Base-by-base conservation (phyloP, 1,140 invertebrate species). In the Diorhabda elongata region DNA sequence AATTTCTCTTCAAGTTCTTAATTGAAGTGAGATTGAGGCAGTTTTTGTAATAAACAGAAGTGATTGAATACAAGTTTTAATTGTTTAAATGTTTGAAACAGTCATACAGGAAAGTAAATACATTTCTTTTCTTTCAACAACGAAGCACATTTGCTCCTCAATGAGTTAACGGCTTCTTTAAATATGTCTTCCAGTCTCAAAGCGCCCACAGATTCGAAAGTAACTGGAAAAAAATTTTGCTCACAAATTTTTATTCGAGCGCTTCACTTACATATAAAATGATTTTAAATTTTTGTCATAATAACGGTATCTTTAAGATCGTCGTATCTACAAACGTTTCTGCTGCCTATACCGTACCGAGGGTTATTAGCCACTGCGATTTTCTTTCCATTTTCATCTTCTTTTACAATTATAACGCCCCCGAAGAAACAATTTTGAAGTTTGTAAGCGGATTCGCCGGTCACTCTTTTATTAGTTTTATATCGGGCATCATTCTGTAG, bases 361-460 rank as follows among this genome's bases (percentile, higher is more conserved):
- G 96, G 85, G 84, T 97, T 88, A 71, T 87, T 89, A 0, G 99
- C 94, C 78, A 85, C 87, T 1, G 97, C 97, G 63, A 85, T 80
- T 64, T 87, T 88, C 77, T 90, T 87, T 43, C 87, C 84, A 71
- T 87, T 85, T 67, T 87, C 81, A 64, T 75, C 71, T 44, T 70
- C 64, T 67, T 85, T 82, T 52, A 98, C 80, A 70, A 88, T 90
- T 72, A 99, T 98, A 0, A 99, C 97, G 52, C 96, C 97, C 0
- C 92, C 90, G 11, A 95, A 93, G 78, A 99, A 99, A 78, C 94
- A 97, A 58, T 85, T 90, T 79, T 97, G 89, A 41, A 99, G 80
- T 67, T 89, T 85, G 71, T 90, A 86, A 1, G 97, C 97, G 67
- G 89, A 84, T 77, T 94, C 90, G 58, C 92, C 95, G 74, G 83